Conservation (phyloP, 1,140 invertebrate species). For the Sminthurides bifidus region DNA sequence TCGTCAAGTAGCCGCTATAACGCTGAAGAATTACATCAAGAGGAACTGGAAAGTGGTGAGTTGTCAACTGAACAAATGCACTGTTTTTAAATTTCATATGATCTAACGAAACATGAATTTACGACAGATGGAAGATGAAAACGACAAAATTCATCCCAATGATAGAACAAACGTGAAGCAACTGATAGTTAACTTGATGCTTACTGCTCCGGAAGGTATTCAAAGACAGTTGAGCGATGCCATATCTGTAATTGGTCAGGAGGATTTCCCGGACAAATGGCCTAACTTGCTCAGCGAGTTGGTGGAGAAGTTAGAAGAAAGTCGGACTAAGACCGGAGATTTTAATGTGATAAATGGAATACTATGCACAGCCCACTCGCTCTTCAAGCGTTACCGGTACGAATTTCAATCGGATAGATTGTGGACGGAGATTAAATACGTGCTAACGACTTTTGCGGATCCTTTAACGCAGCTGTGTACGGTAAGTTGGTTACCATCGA, state of each 20-base stretch:
- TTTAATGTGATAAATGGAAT: conserved; percentile 93
- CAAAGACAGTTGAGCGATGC: conserved; percentile 93
- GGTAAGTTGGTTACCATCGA: conserved; percentile 45
- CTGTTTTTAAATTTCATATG: conserved; percentile 2
- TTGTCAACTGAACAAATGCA: too few relatives aligned
- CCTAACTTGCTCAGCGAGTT: conserved; percentile 76
- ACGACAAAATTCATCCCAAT: conserved; percentile 63
- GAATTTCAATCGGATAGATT: conserved; percentile 89
- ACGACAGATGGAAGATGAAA: conserved; percentile 59
- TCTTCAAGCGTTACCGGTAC: conserved; percentile 90
- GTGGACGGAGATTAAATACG: conserved; percentile 95
- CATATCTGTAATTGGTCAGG: conserved; percentile 83
- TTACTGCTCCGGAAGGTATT: conserved; percentile 74
- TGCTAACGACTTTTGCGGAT: conserved; percentile 82
- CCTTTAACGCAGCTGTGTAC: conserved; percentile 83
- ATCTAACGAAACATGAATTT: conserved; percentile 23
- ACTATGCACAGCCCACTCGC: conserved; percentile 82
- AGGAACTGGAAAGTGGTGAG: conserved; percentile 83
- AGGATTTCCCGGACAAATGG: conserved; percentile 93
- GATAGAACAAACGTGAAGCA: conserved; percentile 72
- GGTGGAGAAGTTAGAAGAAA: conserved; percentile 80
- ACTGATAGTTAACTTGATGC: conserved; percentile 82
- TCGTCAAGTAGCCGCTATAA: conserved; percentile 73
- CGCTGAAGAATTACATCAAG: conserved; percentile 95
- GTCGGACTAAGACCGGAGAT: too few relatives aligned